Evolutionary conservation across 2,888 invertebrate genomes (phyloP).

Genomic region (Glaucopsyche alexis): DNA sequence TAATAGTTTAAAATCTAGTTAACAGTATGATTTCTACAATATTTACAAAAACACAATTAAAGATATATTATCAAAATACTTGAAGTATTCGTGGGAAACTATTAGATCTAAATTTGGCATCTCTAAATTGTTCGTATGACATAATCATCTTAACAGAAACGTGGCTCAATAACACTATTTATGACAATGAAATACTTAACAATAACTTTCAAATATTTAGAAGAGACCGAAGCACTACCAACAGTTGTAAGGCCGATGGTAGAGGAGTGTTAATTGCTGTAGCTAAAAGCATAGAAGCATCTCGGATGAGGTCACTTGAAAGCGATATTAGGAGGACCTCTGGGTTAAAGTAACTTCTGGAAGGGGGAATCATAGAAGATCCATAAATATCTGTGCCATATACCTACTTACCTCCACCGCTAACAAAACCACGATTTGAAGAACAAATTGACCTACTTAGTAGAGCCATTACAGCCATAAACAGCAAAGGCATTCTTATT

Average conservation of each 20-base stretch:
- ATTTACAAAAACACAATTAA: neutral
- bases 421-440: neutral
- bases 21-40: neutral
- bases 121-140: neutral
- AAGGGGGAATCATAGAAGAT: neutral
- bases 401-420: neutral
- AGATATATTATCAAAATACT: neutral
- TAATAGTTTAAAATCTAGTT: neutral
- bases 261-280: slow-evolving; percentile 13
- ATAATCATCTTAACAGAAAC: neutral
- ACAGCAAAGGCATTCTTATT: no score
- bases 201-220: neutral
- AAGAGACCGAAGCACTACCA: neutral
- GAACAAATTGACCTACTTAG: neutral
- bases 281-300: neutral
- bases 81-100: neutral
- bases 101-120: neutral
- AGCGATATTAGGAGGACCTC: neutral
- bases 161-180: neutral
- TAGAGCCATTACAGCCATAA: no score
- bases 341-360: neutral
- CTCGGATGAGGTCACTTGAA: neutral
- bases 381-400: neutral
- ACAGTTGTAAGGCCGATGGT: neutral
- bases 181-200: neutral